Evolutionary conservation across 2,113 vertebrate species (phyloP).

Genomic region (Siniperca knerii): DNA sequence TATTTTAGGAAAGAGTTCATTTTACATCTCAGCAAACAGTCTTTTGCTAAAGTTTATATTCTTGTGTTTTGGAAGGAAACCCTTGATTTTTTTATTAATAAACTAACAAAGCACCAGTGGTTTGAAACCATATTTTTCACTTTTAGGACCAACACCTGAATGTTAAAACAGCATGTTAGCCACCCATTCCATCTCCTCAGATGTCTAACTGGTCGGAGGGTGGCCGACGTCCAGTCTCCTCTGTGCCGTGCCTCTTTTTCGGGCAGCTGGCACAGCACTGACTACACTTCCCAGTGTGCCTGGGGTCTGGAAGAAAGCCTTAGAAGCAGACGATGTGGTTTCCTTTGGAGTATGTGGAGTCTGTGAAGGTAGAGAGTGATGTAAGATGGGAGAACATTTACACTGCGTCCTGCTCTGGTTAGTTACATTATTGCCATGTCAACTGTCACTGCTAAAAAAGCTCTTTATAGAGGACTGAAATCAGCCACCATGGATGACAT

Average conservation of each 20-base stretch:
- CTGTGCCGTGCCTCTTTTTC: slow-evolving; percentile 88
- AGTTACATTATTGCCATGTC: no score
- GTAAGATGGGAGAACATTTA: neutral
- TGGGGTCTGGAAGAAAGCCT: slow-evolving; percentile 94
- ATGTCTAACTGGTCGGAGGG: slow-evolving; percentile 68
- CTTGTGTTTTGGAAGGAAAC: neutral
- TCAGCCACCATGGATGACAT: neutral
- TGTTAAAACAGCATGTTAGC: neutral
- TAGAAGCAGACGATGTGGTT: slow-evolving; percentile 71
- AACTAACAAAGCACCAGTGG: slow-evolving; percentile 40
- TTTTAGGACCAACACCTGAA: neutral
- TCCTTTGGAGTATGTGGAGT: slow-evolving; percentile 89
- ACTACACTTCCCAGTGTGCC: slow-evolving; percentile 80
- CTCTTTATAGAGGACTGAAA: neutral
- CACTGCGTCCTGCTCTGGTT: neutral
- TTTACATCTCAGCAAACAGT: neutral
- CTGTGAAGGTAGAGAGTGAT: slow-evolving; percentile 53
- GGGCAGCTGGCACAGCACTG: slow-evolving; percentile 53
- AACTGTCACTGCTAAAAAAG: neutral
- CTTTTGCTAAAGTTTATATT: neutral
- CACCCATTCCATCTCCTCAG: neutral
- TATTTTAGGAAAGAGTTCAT: neutral
- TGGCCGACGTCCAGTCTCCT: slow-evolving; percentile 91
- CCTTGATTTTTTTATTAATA: neutral
- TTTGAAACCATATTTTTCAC: slow-evolving; percentile 24